Evolutionary conservation across 1,140 invertebrate species (phyloP), one percentile per base, ranked within the genome.

Genomic region (Cherax destructor): DNA sequence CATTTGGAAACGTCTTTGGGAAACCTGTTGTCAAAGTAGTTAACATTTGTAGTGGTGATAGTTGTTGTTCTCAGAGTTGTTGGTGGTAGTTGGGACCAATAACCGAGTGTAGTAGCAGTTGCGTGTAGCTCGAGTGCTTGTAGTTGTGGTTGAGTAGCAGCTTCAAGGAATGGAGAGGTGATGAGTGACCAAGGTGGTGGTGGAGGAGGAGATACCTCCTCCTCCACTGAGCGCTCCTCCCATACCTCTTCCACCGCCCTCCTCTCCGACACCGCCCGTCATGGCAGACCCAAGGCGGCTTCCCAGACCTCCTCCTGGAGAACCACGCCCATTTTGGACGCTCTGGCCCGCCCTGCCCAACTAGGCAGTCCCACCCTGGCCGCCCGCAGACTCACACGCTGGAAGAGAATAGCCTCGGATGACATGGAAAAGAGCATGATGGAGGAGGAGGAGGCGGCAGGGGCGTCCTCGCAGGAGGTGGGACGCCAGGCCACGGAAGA

Each of bases 371-470:
- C 88, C 24, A 59, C 80, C 9, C 88, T 90, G 41, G 88, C 88
- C 52, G 81, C 88, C 52, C 88, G 88, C n/a, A 84, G 88, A 76
- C 88, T 90, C 72, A 90, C 81, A 69, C 69, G 88, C 13, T 90
- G 88, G 88, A 90, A 90, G 41, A 52, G 88, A 24, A 90, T 90
- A 59, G 80, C 80, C 30, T 90, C 88, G 1, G 88, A 90, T 21
- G 88, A 90, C 69, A 90, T 90, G 88, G 88, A 90, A 72, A 90
- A 90, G 81, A 69, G 80, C 30, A 90, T 90, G 88, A 78, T 65
- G 80, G 88, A 90, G 72, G 80, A 84, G 74, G 30, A 61, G 50
- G 88, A 90, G 52, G 61, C 30, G 7, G 7, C 69, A 10, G 47
- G n/a, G 9, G 7, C 80, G 10, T 83, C 65, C 6, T 47, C 49